Conservation (phyloP, 2,888 invertebrate species). For the Busseola fusca region DNA sequence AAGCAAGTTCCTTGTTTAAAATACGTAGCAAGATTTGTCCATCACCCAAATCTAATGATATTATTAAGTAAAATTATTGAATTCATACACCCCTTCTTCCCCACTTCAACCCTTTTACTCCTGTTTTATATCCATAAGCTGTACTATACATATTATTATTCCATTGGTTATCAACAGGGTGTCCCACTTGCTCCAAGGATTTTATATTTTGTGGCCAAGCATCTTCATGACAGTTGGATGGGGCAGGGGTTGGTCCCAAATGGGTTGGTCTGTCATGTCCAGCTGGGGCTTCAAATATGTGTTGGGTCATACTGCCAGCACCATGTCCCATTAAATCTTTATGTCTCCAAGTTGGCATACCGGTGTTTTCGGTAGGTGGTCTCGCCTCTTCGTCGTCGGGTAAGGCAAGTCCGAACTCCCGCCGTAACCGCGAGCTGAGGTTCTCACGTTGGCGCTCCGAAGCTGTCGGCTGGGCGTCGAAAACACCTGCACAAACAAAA, state of each 20-base stretch:
- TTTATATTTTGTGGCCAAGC: conserved; percentile 45
- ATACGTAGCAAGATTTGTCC: conserved; percentile 11
- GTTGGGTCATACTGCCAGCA: conserved; percentile 25
- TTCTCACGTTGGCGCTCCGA: conserved; percentile 96
- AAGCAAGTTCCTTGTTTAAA: conserved; percentile 8
- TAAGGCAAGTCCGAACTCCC: conserved; percentile 93
- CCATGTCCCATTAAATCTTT: conserved; percentile 24
- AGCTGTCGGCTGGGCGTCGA: conserved; percentile 95
- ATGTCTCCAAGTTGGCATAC: conserved; percentile 62
- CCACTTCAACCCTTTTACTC: conserved; percentile 55
- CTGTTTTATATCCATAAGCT: conserved; percentile 42
- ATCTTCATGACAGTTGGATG: conserved; percentile 37
- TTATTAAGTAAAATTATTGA: conserved; percentile 17
- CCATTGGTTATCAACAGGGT: conserved; percentile 50
- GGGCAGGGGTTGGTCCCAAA: conserved; percentile 6
- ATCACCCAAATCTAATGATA: conserved; percentile 23
- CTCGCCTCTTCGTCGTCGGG: conserved; percentile 91
- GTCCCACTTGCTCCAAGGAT: conserved; percentile 38
- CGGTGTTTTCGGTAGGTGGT: conserved; percentile 81
- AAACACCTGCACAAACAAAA: conserved; percentile 89
- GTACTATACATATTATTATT: conserved; percentile 49
- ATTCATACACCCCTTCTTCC: conserved; percentile 49
- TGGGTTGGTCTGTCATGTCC: conserved; percentile 13
- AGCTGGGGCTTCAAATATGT: conserved; percentile 5
- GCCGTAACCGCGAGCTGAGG: conserved; percentile 94